phyloP scores from a whole-genome alignment of 1,140 invertebrate species.

The Formica exsecta region DNA sequence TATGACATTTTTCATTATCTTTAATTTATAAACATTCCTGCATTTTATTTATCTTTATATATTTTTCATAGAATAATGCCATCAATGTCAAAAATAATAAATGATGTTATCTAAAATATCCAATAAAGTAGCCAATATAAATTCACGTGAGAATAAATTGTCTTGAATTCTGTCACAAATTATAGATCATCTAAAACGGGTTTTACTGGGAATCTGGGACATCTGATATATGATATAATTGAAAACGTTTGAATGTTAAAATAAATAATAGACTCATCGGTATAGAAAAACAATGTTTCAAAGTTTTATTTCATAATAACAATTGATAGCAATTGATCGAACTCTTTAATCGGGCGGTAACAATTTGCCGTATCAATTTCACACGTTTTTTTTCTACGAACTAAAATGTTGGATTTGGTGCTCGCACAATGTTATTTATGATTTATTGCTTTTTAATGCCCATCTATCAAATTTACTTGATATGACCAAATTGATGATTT shows the following conservation, averaged over 20 bases:
- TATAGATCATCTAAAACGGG: neutral
- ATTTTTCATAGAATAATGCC: neutral
- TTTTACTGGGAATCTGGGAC: neutral
- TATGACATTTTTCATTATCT: neutral
- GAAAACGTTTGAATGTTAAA: neutral
- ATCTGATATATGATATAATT: neutral
- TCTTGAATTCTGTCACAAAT: too few relatives aligned
- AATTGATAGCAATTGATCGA: neutral
- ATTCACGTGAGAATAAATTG: neutral
- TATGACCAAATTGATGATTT: neutral
- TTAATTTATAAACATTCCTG: neutral
- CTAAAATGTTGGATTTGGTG: neutral
- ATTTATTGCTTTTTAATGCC: conserved; percentile 20
- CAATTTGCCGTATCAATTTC: neutral
- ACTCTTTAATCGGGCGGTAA: neutral
- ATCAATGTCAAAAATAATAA: neutral
- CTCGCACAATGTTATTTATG: neutral
- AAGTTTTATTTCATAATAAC: neutral
- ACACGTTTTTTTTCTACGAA: neutral
- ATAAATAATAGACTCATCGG: neutral
- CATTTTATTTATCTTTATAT: neutral
- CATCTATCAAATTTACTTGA: conserved; percentile 6
- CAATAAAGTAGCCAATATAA: neutral
- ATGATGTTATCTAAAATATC: neutral
- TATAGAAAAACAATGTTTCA: neutral